Conservation (phyloP, 1,140 invertebrate species). For the Pogonomyrmex barbatus region DNA sequence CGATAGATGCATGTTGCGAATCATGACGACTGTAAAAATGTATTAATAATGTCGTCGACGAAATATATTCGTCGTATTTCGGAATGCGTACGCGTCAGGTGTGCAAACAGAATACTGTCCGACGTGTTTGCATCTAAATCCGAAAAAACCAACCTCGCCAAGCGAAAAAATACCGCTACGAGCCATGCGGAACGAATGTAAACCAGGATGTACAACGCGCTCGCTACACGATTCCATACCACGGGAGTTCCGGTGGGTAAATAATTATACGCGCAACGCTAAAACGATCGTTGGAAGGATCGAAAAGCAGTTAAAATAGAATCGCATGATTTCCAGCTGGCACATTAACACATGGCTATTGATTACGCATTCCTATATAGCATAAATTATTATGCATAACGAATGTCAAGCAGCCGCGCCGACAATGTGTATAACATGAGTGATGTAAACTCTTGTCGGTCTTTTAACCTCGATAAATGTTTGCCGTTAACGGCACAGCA, state of each 20-base stretch:
- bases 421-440: neutral
- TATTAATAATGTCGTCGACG: slow-evolving; percentile 31
- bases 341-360: slow-evolving; percentile 34
- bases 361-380: slow-evolving; percentile 46
- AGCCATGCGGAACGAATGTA: slow-evolving; percentile 59
- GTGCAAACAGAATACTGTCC: slow-evolving; percentile 63
- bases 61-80: slow-evolving; percentile 44
- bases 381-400: slow-evolving; percentile 40
- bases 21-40: slow-evolving; percentile 17
- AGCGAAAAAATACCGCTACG: slow-evolving; percentile 57
- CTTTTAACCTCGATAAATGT: slow-evolving; percentile 30
- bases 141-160: slow-evolving; percentile 51
- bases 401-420: neutral
- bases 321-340: slow-evolving; percentile 54
- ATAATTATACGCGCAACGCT: slow-evolving; percentile 56
- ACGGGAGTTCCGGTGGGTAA: slow-evolving; percentile 52
- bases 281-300: slow-evolving; percentile 40
- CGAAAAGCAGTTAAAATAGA: neutral
- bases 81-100: slow-evolving; percentile 47
- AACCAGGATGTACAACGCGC: slow-evolving; percentile 43
- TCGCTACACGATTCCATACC: slow-evolving; percentile 42
- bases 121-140: slow-evolving; percentile 68
- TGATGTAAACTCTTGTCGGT: slow-evolving; percentile 1
- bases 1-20: neutral
- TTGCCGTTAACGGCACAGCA: neutral